Percentiles rank a stretch among this genome's conserved stretches.
phyloP scores from a whole-genome alignment of 1,140 invertebrate genomes.

The Whitmania pigra region DNA sequence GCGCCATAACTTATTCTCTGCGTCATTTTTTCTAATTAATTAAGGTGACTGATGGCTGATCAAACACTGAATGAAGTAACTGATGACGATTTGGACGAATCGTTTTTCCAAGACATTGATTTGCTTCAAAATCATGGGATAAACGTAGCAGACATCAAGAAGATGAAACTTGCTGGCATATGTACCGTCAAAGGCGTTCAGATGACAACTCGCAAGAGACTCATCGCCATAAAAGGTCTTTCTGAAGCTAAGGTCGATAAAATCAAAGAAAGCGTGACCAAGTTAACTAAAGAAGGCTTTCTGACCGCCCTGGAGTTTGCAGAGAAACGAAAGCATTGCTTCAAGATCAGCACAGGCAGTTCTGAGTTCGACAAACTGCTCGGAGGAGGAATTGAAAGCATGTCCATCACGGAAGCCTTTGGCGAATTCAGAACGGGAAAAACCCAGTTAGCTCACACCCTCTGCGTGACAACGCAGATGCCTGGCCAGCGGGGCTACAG shows the following conservation, averaged over 20 bases:
- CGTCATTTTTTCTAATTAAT: neutral
- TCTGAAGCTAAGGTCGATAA: constrained; percentile 69
- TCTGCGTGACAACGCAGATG: constrained; percentile 65
- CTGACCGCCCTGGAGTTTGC: constrained; percentile 61
- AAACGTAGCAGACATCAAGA: constrained; percentile 59
- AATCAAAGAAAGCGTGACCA: constrained; percentile 64
- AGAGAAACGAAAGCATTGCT: constrained; percentile 57
- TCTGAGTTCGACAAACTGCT: constrained; percentile 52
- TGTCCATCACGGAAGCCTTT: constrained; percentile 48
- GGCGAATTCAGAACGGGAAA: constrained; percentile 58
- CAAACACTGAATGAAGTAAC: constrained; percentile 38
- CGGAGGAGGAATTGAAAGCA: constrained; percentile 47
- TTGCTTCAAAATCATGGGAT: constrained; percentile 47
- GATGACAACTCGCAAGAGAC: constrained; percentile 63
- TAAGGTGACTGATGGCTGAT: constrained; percentile 30
- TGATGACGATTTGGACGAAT: constrained; percentile 39
- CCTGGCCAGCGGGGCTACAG: constrained; percentile 54
- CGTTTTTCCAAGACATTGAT: constrained; percentile 48
- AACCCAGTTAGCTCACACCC: constrained; percentile 62
- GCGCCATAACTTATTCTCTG: too few species aligned
- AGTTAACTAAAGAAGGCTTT: constrained; percentile 50
- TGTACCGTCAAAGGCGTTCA: constrained; percentile 64
- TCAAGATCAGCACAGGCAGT: constrained; percentile 61
- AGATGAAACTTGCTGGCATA: constrained; percentile 61
- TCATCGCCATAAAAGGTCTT: constrained; percentile 62